Conservation (phyloP, 2,888 invertebrate genomes). For the Torymus auratus region DNA sequence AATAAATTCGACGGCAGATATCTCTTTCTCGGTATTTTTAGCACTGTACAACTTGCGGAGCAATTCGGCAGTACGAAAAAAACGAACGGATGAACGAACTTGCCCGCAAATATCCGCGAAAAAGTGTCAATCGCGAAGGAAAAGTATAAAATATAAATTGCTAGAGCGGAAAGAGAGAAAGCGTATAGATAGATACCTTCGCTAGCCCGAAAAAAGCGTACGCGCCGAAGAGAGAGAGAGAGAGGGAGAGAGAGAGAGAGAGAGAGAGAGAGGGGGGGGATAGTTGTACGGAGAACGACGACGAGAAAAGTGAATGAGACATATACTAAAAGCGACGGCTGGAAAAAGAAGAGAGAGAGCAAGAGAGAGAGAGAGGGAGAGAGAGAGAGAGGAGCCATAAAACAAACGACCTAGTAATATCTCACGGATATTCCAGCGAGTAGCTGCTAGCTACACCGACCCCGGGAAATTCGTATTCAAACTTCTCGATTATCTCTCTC, state of each 20-base stretch:
- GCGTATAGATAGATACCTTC: conserved; percentile 29
- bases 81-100: background rate
- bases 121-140: background rate
- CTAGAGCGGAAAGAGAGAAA: background rate
- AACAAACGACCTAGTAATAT: conserved; percentile 64
- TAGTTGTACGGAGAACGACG: conserved; percentile 32
- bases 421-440: conserved; percentile 59
- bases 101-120: background rate
- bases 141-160: background rate
- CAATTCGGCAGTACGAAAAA: no score
- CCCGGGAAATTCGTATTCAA: conserved; percentile 70
- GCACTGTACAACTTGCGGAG: no score
- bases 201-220: background rate
- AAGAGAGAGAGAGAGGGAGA: conserved; percentile 34
- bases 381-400: conserved; percentile 58
- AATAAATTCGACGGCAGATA: no score
- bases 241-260: background rate
- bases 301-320: conserved; percentile 55
- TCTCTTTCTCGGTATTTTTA: no score
- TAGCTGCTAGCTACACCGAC: conserved; percentile 60
- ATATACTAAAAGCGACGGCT: conserved; percentile 31
- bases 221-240: background rate
- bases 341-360: conserved; percentile 17
- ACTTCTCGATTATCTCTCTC: conserved; percentile 70
- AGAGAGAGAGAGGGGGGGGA: conserved; percentile 19